These are phyloP conservation scores for Muscina levida DNA, from an alignment of 2,888 invertebrate genomes.

Conservation along the genomic window DNA sequence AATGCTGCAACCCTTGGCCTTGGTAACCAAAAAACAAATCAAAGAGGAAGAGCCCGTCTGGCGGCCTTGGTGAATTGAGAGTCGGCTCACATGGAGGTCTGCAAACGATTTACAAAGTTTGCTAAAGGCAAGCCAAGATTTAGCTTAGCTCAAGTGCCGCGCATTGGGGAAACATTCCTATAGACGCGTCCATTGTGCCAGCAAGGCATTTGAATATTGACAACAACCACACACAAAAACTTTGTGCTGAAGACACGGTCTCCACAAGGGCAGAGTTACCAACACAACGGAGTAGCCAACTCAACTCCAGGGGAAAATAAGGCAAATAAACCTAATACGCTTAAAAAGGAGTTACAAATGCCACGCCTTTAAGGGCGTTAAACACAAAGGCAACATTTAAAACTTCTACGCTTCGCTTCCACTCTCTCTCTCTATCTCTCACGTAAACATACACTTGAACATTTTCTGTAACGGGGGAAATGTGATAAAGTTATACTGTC, in stretches of 20 bases:
- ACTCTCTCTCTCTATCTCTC: too few species aligned
- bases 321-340: background rate
- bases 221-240: slow-evolving; percentile 18
- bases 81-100: slow-evolving; percentile 1
- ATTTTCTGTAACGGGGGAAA: slow-evolving; percentile 42
- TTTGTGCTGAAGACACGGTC: background rate
- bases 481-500: slow-evolving; percentile 32
- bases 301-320: background rate
- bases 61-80: slow-evolving; percentile 86
- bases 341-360: slow-evolving; percentile 7
- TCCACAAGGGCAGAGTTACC: background rate
- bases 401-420: background rate
- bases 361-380: background rate
- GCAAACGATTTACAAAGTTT: slow-evolving; percentile 49
- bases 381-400: slow-evolving; percentile 39
- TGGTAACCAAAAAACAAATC: slow-evolving; percentile 86
- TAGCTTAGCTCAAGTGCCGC: slow-evolving; percentile 31
- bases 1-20: slow-evolving; percentile 82
- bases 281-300: slow-evolving; percentile 9
- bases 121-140: slow-evolving; percentile 30
- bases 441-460: slow-evolving; percentile 35
- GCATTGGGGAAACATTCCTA: slow-evolving; percentile 11
- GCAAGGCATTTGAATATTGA: too few species aligned
- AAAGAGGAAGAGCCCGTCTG: slow-evolving; percentile 88
- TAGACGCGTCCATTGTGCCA: background rate